phyloP scores from a whole-genome alignment of 1,140 invertebrate species.

The Anastatus disparis region DNA sequence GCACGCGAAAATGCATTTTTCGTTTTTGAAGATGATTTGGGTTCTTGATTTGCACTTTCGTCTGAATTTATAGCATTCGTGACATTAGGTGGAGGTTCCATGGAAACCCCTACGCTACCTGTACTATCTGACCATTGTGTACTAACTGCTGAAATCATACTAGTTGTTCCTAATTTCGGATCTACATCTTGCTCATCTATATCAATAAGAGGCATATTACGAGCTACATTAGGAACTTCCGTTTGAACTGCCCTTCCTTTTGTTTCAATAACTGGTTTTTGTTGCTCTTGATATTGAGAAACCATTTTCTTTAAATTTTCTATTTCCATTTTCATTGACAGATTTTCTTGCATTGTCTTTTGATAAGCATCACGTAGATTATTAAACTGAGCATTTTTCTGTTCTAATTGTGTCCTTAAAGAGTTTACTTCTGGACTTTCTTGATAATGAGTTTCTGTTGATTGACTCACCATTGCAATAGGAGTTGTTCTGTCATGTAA shows the following conservation, averaged over 20 bases:
- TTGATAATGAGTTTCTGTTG: constrained; percentile 23
- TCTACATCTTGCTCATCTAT: constrained; percentile 12
- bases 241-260: constrained; percentile 39
- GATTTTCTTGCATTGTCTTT: constrained; percentile 52
- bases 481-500: constrained; percentile 14
- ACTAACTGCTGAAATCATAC: constrained; percentile 48
- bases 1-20: constrained; percentile 50
- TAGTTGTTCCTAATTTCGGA: constrained; percentile 36
- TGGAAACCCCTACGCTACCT: constrained; percentile 48
- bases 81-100: constrained; percentile 54
- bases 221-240: neutral
- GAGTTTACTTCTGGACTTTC: constrained; percentile 39
- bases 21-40: constrained; percentile 27
- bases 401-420: constrained; percentile 42
- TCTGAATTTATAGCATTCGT: constrained; percentile 49
- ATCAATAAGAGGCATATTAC: constrained; percentile 4
- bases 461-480: constrained; percentile 14
- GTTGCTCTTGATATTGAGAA: constrained; percentile 43
- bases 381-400: constrained; percentile 46
- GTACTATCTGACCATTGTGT: constrained; percentile 61
- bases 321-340: constrained; percentile 53
- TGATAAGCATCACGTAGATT: constrained; percentile 49
- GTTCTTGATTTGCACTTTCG: constrained; percentile 43
- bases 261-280: constrained; percentile 11
- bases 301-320: constrained; percentile 49